Evolutionary conservation across 2,888 invertebrate species (phyloP).

Genomic region (Sarcophaga variegata): DNA sequence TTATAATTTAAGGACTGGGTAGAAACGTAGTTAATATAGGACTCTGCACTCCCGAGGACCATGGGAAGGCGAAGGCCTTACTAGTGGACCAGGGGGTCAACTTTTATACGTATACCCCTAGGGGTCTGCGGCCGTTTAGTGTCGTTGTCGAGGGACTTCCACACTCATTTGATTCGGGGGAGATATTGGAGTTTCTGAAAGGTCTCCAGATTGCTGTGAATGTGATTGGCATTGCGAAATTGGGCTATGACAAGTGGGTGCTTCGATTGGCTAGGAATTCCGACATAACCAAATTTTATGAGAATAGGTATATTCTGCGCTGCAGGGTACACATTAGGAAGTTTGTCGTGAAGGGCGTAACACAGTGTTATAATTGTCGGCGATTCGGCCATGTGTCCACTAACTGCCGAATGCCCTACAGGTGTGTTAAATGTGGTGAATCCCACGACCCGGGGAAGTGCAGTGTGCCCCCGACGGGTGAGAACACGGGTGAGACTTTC

Average conservation of each 20-base stretch:
- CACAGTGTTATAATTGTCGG: background rate
- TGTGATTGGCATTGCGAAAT: background rate
- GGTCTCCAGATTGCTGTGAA: background rate
- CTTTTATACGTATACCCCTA: conserved; percentile 9
- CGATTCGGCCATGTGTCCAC: no score
- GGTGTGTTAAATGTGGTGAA: no score
- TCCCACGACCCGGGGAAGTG: background rate
- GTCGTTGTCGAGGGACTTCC: background rate
- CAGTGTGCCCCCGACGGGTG: background rate
- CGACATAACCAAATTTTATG: no score
- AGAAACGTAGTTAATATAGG: no score
- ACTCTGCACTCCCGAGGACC: no score
- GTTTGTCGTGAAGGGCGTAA: background rate
- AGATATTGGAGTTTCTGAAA: background rate
- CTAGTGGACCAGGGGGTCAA: background rate
- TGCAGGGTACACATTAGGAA: no score
- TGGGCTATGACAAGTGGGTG: no score
- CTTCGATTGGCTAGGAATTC: no score
- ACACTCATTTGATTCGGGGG: background rate
- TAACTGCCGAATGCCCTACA: no score
- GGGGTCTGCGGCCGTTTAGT: background rate
- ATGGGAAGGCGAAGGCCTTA: background rate
- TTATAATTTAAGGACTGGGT: no score
- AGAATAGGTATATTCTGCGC: no score
- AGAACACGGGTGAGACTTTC: background rate